Percentiles rank a stretch among this genome's conserved stretches.
Evolutionary conservation across 2,113 vertebrate species (phyloP).

Genomic region (Ptilonorhynchus violaceus): DNA sequence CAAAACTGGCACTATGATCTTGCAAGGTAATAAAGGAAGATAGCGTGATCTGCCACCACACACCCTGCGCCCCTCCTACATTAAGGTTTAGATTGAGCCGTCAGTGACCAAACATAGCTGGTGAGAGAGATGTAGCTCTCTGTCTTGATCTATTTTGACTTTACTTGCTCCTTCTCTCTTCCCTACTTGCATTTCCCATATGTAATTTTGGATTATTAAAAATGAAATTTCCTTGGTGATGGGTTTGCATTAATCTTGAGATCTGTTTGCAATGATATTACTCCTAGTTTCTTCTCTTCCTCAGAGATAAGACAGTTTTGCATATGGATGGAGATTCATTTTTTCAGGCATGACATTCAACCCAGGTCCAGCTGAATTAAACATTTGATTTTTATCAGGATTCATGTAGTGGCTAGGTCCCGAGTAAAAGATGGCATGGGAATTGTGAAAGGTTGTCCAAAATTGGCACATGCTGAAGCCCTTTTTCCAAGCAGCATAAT

Average conservation of each 20-base stretch:
- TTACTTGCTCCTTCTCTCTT: background rate
- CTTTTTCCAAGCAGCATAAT: background rate
- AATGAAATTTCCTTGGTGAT: background rate
- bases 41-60: background rate
- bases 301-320: background rate
- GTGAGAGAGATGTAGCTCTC: background rate
- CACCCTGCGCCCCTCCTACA: fast-evolving
- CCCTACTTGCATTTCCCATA: background rate
- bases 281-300: background rate
- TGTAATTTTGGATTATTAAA: conserved; percentile 20
- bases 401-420: background rate
- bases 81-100: background rate
- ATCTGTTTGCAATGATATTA: background rate
- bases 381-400: background rate
- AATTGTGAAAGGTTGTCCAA: background rate
- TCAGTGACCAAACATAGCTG: background rate
- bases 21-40: background rate
- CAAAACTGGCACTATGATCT: background rate
- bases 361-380: background rate
- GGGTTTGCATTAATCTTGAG: background rate
- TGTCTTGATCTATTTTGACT: background rate
- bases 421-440: background rate
- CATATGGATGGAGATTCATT: background rate
- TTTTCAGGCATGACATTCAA: background rate
- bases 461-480: background rate